Percentiles rank a stretch among this genome's conserved stretches.
These are phyloP conservation scores for Gallinago nigripennis DNA, from an alignment of 2,797 vertebrate genomes.

Conservation along the genomic window DNA sequence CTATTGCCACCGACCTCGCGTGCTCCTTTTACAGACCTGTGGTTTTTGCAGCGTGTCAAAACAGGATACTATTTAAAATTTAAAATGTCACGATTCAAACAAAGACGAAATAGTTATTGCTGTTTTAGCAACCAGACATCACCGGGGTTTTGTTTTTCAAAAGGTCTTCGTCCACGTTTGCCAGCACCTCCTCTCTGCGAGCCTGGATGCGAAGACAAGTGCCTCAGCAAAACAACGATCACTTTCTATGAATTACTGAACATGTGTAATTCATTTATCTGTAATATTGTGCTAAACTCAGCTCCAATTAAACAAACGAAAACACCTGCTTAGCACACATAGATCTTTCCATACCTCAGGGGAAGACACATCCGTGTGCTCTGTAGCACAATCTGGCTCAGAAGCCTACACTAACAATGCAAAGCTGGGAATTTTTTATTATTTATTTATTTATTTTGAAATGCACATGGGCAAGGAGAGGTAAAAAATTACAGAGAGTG, in stretches of 20 bases:
- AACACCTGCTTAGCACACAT: conserved; percentile 79
- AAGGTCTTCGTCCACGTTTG: conserved; percentile 65
- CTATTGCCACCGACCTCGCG: conserved; percentile 66
- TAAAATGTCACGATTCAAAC: conserved; percentile 70
- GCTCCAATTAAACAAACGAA: conserved; percentile 81
- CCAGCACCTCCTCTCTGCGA: conserved; percentile 77
- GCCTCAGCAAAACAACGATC: conserved; percentile 73
- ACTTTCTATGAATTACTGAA: conserved; percentile 83
- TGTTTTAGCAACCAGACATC: conserved; percentile 73
- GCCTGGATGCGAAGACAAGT: conserved; percentile 69
- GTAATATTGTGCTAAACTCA: conserved; percentile 76
- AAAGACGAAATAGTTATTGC: conserved; percentile 69
- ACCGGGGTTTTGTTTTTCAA: not conserved
- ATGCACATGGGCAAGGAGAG: not conserved
- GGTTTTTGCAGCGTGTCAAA: conserved; percentile 90
- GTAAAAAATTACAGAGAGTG: not conserved
- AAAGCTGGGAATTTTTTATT: conserved; percentile 11
- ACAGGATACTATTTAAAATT: conserved; percentile 85
- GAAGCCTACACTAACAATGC: conserved; percentile 50
- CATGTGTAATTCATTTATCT: conserved; percentile 77
- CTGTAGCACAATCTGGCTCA: conserved; percentile 55
- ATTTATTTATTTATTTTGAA: not conserved
- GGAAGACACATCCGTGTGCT: conserved; percentile 73
- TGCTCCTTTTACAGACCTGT: conserved; percentile 77
- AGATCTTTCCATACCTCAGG: conserved; percentile 76